Evolutionary conservation across 2,797 vertebrate genomes (phyloP).

Genomic region (Distichodus sexfasciatus): DNA sequence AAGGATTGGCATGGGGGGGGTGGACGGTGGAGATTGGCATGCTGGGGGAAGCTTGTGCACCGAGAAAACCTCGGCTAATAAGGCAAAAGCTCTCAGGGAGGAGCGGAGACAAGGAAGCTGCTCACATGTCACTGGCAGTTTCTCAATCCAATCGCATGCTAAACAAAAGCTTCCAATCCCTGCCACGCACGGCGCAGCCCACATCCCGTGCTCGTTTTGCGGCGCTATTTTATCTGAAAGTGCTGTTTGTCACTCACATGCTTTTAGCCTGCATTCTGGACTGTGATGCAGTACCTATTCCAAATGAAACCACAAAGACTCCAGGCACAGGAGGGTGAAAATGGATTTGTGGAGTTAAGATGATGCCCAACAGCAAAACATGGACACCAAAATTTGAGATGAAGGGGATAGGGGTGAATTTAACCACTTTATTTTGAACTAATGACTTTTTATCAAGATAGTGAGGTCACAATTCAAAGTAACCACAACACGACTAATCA

Average conservation of each 20-base stretch:
- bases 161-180: slow-evolving; percentile 19
- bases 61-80: slow-evolving; percentile 36
- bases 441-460: too few species aligned
- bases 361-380: too few species aligned
- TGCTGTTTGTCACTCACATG: background rate
- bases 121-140: slow-evolving; percentile 9
- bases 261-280: background rate
- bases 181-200: background rate
- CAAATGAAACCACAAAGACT: background rate
- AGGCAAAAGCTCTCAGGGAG: slow-evolving; percentile 23
- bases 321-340: too few species aligned
- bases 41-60: slow-evolving; percentile 15
- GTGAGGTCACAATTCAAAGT: too few species aligned
- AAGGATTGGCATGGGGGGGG: slow-evolving; percentile 65
- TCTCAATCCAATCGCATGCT: slow-evolving; percentile 12
- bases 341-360: too few species aligned
- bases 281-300: background rate
- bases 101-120: slow-evolving; percentile 26
- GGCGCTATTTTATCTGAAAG: background rate
- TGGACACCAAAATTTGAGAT: too few species aligned
- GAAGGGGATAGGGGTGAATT: too few species aligned
- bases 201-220: background rate
- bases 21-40: too few species aligned
- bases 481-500: too few species aligned
- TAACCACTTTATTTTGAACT: too few species aligned